Base-by-base conservation (phyloP, 1,140 invertebrate genomes). In the Brachionus koreanus region DNA sequence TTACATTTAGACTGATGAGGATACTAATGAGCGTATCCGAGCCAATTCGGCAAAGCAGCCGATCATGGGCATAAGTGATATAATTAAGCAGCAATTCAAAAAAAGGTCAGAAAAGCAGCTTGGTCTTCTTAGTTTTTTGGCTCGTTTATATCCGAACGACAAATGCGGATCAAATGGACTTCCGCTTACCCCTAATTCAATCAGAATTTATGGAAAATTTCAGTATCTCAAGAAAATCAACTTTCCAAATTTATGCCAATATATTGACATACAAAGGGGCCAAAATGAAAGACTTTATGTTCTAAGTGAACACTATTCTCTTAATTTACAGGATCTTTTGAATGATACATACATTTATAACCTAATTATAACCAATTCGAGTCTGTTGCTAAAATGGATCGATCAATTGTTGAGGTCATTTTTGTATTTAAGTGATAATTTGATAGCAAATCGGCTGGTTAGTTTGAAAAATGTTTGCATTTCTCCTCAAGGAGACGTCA, bases 121-220 rank as follows among this genome's bases (percentile, higher is more conserved):
- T 86, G 94, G 93, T 35, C 93, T 93, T 25, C 92, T 93, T 84
- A 96, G 94, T 63, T 96, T 95, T 88, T 95, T 96, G 89, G 95
- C 95, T 0, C 93, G 92, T 85, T 92, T 92, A 86, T 94, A 97
- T 88, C 93, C 94, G 46, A 92, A 93, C 83, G 95, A 98, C 89
- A 92, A 93, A 77, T 98, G 96, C 89, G 96, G 95, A 7, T 94
- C 93, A 81, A 98, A 98, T 90, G 96, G 96, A 13, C 89, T 98
- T 39, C 96, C 96, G 0, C 88, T 98, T 10, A 98, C 96, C 2
- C 95, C 95, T 19, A 97, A 97, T 89, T 97, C 95, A 0, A 95
- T 98, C 77, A 93, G 93, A 82, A 96, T 98, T 85, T 90, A 95
- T 76, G 96, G 96, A 16, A 91, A 92, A 85, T 93, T 95, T 74